Conservation (phyloP, 2,113 vertebrate genomes). For the Cranoglanis bouderius region DNA sequence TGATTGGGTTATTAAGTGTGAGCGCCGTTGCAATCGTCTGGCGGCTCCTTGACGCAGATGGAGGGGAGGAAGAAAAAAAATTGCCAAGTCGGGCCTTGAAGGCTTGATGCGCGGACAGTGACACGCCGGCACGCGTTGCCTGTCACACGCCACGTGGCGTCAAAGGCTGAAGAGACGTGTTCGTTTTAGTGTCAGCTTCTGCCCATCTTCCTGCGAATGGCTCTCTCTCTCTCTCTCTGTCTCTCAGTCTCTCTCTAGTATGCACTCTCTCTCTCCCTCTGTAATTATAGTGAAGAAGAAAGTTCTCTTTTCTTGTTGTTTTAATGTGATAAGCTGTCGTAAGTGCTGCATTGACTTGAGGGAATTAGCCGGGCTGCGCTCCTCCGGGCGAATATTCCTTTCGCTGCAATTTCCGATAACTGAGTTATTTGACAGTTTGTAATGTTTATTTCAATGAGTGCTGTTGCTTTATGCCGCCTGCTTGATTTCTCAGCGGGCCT, state of each 20-base stretch:
- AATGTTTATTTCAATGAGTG: conserved; percentile 53
- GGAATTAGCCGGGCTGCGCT: conserved; percentile 56
- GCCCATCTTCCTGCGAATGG: conserved; percentile 44
- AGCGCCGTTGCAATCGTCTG: conserved; percentile 69
- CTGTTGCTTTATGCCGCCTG: conserved; percentile 42
- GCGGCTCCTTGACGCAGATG: conserved; percentile 76
- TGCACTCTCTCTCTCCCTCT: conserved; percentile 41
- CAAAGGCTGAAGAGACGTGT: conserved; percentile 55
- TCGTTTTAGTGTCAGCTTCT: conserved; percentile 61
- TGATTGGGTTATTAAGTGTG: conserved; percentile 82
- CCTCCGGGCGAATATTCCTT: conserved; percentile 48
- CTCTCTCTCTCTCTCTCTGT: conserved; percentile 28
- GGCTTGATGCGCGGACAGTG: conserved; percentile 75
- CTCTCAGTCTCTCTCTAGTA: conserved; percentile 26
- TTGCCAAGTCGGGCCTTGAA: conserved; percentile 68
- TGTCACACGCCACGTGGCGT: conserved; percentile 64
- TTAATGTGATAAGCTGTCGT: conserved; percentile 61
- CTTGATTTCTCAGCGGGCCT: conserved; percentile 48
- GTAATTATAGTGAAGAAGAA: conserved; percentile 59
- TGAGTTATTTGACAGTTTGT: conserved; percentile 55
- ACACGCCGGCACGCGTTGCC: conserved; percentile 73
- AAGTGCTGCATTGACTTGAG: conserved; percentile 55
- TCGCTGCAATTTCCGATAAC: conserved; percentile 52
- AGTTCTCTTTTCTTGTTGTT: conserved; percentile 60
- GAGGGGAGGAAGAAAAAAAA: conserved; percentile 55